Evolutionary conservation across 2,113 vertebrate genomes (phyloP), one percentile per base, ranked within the genome.

Genomic region (Pterocles gutturalis): DNA sequence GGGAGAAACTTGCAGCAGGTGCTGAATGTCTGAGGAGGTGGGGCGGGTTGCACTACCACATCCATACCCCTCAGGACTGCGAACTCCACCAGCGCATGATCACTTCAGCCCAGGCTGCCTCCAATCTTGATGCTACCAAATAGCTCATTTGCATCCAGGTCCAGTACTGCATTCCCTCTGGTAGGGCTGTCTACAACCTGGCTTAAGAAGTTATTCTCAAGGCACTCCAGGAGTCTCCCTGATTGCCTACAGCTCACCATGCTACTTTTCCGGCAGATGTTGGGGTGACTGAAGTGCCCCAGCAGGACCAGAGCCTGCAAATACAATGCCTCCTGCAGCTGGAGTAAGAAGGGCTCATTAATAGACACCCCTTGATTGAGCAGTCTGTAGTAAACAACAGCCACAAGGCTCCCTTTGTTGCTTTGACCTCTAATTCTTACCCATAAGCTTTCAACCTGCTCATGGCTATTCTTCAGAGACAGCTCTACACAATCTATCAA

Each of bases 281-380:
- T 8, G 5, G 9, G 9, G 62, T 67, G 7, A 16, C 7, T 69
- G 31, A 78, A 34, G 8, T 28, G 8, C 10, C 26, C 13, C 20
- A 33, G 19, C 9, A 43, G 29, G 25, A 77, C 2, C 1, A 69
- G 25, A 69, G 13, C 55, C 33, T 78, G 16, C 0, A 3, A 58
- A 53, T 0, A 0, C 2, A 1, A 31, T 67, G 43, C 14, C 4
- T 58, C 20, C 34, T 25, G 6, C 26, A 38, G 33, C 25, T 53
- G 12, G 7, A 62, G 28, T 19, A 48, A 48, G 38, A 62, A 46
- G 15, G 2, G 10, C 41, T 71, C 1, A 0, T 64, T 22, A 48
- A 5, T 4, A 78, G 19, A 19, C 17, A 38, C 9, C 38, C n/a
- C 28, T 80, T 46, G 33, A 33, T 28, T 2, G 2, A 11, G 12